phyloP scores from a whole-genome alignment of 2,797 vertebrate genomes.

The Ara ararauna region DNA sequence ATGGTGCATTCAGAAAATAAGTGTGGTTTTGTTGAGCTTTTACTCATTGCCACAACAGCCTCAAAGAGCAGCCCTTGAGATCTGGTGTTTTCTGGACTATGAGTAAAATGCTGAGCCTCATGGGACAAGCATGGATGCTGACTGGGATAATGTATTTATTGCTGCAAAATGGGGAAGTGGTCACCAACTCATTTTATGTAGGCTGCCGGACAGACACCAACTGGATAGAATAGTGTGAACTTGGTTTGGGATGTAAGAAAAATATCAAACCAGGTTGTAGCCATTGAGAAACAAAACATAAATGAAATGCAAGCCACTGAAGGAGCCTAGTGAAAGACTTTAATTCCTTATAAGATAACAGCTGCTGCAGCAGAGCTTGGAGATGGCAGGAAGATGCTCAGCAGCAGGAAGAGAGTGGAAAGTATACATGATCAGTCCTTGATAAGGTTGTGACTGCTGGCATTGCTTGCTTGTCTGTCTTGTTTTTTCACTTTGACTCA shows the following conservation, averaged over 20 bases:
- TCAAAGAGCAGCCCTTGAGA: not conserved
- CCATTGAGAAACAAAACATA: not conserved
- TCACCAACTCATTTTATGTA: not conserved
- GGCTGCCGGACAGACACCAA: not conserved
- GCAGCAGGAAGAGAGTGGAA: not conserved
- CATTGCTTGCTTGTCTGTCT: not conserved
- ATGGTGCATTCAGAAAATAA: not conserved
- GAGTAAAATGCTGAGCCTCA: not conserved
- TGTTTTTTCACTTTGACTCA: not conserved
- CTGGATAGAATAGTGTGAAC: not conserved
- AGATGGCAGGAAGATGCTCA: not conserved
- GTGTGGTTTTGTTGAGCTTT: not conserved
- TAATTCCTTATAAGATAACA: not conserved
- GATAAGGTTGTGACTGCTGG: not conserved
- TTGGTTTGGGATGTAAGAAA: not conserved
- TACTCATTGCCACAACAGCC: not conserved
- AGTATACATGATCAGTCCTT: not conserved
- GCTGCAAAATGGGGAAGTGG: not conserved
- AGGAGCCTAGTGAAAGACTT: not conserved
- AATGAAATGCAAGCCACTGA: not conserved
- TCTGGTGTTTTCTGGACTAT: not conserved
- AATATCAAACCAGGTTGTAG: not conserved
- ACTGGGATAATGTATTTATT: not conserved
- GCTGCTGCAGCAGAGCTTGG: not conserved
- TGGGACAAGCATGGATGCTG: not conserved